Percentiles rank a stretch among this genome's conserved stretches.
Evolutionary conservation across 2,888 invertebrate genomes (phyloP).

Genomic region (Phengaris arion): DNA sequence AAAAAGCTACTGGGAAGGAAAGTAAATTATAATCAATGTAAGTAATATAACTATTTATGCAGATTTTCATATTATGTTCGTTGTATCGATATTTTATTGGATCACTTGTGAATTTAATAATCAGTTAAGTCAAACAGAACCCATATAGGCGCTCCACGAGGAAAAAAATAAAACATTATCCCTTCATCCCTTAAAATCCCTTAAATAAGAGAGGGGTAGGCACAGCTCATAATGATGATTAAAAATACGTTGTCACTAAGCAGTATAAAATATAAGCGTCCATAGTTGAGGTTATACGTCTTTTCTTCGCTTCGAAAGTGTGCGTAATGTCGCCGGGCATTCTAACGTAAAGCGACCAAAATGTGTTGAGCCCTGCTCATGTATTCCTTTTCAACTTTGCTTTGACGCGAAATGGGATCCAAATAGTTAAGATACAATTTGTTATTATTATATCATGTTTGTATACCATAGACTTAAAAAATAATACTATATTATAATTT

Average conservation of each 20-base stretch:
- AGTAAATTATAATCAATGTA: background rate
- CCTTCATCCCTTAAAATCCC: too few relatives aligned
- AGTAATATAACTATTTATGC: background rate
- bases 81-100: too few relatives aligned
- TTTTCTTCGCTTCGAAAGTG: slow-evolving; percentile 61
- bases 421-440: background rate
- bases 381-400: slow-evolving; percentile 41
- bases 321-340: slow-evolving; percentile 58
- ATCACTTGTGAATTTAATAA: too few relatives aligned
- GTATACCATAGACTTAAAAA: too few relatives aligned
- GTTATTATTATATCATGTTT: too few relatives aligned
- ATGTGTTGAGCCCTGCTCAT: slow-evolving; percentile 43
- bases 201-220: background rate
- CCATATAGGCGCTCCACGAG: too few relatives aligned
- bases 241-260: slow-evolving; percentile 20
- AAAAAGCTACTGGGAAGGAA: background rate
- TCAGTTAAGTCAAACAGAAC: too few relatives aligned
- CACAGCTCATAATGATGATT: background rate
- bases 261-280: slow-evolving; percentile 26
- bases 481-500: too few relatives aligned
- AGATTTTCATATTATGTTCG: too few relatives aligned
- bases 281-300: slow-evolving; percentile 54
- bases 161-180: too few relatives aligned
- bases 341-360: slow-evolving; percentile 54
- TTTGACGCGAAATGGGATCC: background rate